Evolutionary conservation across 2,888 invertebrate genomes (phyloP), one percentile per base, ranked within the genome.

Genomic region (Hirtodrosophila duncani): DNA sequence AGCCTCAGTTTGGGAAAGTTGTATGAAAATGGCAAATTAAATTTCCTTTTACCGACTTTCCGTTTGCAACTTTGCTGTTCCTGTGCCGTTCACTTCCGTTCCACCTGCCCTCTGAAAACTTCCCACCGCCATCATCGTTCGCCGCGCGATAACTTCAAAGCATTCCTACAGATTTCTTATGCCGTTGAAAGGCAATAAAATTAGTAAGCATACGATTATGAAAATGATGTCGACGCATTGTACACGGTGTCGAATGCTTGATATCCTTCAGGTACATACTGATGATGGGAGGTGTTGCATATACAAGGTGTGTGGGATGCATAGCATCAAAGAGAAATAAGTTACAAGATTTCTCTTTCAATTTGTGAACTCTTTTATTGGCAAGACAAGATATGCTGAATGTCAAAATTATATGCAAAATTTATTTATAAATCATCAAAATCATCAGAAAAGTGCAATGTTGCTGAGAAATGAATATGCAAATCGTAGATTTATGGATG

Each of bases 11-110:
- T 9, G 21, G 34, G 21, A 58, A 60, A 66, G 50, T 65, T 65
- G 38, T 59, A 38, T 57, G 55, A 56, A 66, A 74, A 66, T 78
- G 66, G 66, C 67, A 66, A 66, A 71, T 63, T 52, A 55, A 66
- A 66, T 31, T 34, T 24, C 34, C 56, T 50, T 17, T 27, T 23
- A 48, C 49, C 57, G 50, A 56, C 58, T 39, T 55, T 43, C 27
- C 11, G 38, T 44, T 27, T 58, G 21, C 41, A 34, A 23, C 18
- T 45, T 21, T 24, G 24, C 30, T 13, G 23, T 16, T 10, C 23
- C 16, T n/a, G 24, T 5, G 20, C 14, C 18, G 10, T 1, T 9
- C 33, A 8, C 2, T 8, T 2, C 4, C 18, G 6, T 3, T 27
- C 10, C n/a, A n/a, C n/a, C n/a, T n/a, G n/a, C n/a, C n/a, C n/a